Evolutionary conservation across 2,888 invertebrate species (phyloP), one percentile per base, ranked within the genome.

Genomic region (Protophormia terraenovae): DNA sequence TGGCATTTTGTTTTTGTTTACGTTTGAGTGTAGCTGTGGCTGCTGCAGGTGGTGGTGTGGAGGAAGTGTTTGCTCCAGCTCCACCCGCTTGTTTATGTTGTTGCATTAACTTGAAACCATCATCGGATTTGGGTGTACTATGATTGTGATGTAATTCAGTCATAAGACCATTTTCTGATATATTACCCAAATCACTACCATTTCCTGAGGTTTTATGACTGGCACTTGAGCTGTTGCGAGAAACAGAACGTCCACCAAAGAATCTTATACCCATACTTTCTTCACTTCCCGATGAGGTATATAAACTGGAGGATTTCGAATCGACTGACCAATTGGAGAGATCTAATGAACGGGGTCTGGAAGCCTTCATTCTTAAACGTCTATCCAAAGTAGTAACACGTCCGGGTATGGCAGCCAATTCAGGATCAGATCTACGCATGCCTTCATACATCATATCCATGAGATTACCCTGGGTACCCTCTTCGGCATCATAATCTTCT

Each of bases 311-410:
- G 0, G 96, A 96, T 85, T 96, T 95, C 0, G 97, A 97, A 90
- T 97, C 97, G 1, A 97, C 97, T 0, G 97, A 97, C 97, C 97
- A 97, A 91, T 97, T 97, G 2, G 97, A 97, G 0, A 97, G 93
- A 91, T 97, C 97, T 41, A 97, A 92, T 0, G 97, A 97, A 41
- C 97, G 93, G 0, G 97, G 97, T 16, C 97, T 93, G 14, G 96
- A 96, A 1, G 96, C 96, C 88, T 97, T 96, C 96, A 97, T 96
- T 87, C 96, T 95, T 85, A 97, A 93, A 88, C 97, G 94, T 29
- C 97, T 94, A 90, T 97, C 97, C 60, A 97, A 93, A 0, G 97
- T 97, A 90, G 95, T 96, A 3, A 97, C 96, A 92, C 96, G 95
- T 89, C 95, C 96, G 1, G 97, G 97, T 90, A 97, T 96, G 45